Percentiles rank a stretch among this genome's conserved stretches.
Evolutionary conservation across 1,140 invertebrate species (phyloP).

Genomic region (Heliothis virescens): DNA sequence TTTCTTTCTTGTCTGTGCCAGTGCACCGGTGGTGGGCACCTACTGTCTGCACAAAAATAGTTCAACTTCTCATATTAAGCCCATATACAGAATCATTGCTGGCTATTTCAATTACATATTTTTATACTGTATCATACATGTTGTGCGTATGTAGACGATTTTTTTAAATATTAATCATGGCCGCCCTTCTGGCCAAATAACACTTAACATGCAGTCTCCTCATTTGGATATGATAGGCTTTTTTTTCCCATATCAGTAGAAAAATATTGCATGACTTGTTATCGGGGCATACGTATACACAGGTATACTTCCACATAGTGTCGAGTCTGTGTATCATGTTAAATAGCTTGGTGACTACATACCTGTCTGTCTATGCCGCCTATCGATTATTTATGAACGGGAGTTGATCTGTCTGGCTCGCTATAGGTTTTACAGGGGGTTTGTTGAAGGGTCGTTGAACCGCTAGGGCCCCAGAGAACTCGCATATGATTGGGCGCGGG

Average conservation of each 20-base stretch:
- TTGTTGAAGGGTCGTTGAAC: conserved; percentile 76
- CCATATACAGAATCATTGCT: not conserved
- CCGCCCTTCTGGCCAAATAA: too few relatives aligned
- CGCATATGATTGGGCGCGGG: conserved; percentile 70
- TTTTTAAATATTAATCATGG: too few relatives aligned
- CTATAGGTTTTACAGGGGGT: conserved; percentile 66
- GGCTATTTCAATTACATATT: not conserved
- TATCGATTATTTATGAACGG: conserved; percentile 40
- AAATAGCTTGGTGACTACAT: conserved; percentile 2
- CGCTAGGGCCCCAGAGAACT: conserved; percentile 73
- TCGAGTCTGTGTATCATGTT: not conserved
- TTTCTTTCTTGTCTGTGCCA: conserved; percentile 51
- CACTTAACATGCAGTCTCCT: too few relatives aligned
- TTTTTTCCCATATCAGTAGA: not conserved
- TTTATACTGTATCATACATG: too few relatives aligned
- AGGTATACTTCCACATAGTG: too few relatives aligned
- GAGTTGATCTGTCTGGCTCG: conserved; percentile 55
- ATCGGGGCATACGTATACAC: too few relatives aligned
- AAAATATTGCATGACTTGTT: not conserved
- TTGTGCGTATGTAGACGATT: too few relatives aligned
- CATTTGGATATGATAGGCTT: too few relatives aligned
- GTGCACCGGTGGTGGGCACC: conserved; percentile 48
- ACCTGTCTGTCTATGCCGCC: conserved; percentile 18
- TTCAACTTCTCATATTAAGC: conserved; percentile 38
- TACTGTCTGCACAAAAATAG: conserved; percentile 55